phyloP scores from a whole-genome alignment of 2,888 invertebrate species.

The Drosophila percnosoma region DNA sequence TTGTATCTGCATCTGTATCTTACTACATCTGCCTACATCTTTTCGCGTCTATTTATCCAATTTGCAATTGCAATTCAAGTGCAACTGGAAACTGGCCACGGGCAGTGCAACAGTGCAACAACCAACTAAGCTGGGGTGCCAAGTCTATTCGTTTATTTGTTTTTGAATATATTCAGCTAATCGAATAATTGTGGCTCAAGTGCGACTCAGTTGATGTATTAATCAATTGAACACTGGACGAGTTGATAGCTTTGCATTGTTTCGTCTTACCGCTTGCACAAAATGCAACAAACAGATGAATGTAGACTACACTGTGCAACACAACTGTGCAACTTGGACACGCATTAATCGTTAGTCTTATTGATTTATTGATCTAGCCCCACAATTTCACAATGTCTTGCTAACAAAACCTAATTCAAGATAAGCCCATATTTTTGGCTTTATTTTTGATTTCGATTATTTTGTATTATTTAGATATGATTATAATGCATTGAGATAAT shows the following conservation, averaged over 20 bases:
- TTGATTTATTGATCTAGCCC: background rate
- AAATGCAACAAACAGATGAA: background rate
- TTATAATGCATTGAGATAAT: background rate
- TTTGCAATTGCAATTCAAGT: conserved; percentile 49
- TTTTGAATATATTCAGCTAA: conserved; percentile 47
- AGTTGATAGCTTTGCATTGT: conserved; percentile 11
- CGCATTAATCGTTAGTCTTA: background rate
- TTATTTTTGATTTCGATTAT: too few relatives aligned
- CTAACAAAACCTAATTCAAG: background rate
- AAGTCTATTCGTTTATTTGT: background rate
- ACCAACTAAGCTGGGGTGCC: conserved; percentile 22
- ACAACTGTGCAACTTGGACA: background rate
- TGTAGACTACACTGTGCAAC: background rate
- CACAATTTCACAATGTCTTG: background rate
- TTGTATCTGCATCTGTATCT: conserved; percentile 8
- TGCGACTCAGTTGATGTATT: conserved; percentile 22
- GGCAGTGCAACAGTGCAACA: conserved; percentile 4
- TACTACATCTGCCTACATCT: background rate
- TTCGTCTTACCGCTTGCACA: background rate
- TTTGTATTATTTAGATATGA: background rate
- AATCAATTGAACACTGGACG: conserved; percentile 18
- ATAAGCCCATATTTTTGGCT: background rate
- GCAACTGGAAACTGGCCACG: conserved; percentile 32
- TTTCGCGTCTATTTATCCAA: conserved; percentile 17
- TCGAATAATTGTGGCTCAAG: conserved; percentile 67